A percentile compares a stretch with the other conserved stretches of the same genome.
These are phyloP conservation scores for Eugnorisma glareosa DNA, from an alignment of 2,888 invertebrate species.

Conservation along the genomic window DNA sequence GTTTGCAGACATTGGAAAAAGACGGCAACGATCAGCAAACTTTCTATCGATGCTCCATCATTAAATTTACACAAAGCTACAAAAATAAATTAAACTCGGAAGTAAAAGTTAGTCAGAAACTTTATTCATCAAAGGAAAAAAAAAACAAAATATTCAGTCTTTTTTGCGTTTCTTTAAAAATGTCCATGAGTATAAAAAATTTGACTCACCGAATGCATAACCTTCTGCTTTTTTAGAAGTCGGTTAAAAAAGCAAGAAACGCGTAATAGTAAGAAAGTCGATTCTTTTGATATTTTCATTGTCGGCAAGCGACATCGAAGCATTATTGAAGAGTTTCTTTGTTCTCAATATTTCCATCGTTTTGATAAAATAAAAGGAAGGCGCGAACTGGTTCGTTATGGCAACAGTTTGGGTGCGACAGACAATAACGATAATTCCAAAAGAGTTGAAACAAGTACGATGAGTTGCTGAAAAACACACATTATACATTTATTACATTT, in stretches of 20 bases:
- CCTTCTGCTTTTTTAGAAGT: not conserved
- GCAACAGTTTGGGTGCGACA: slow-evolving; percentile 26
- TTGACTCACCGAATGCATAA: not conserved
- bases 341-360: slow-evolving; percentile 74
- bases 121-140: not conserved
- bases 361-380: slow-evolving; percentile 59
- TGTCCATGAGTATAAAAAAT: not conserved
- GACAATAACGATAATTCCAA: slow-evolving; percentile 5
- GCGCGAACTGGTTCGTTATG: slow-evolving; percentile 45
- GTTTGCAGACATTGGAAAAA: not conserved
- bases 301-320: slow-evolving; percentile 73
- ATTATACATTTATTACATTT: not conserved
- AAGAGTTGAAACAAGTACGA: not conserved
- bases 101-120: not conserved
- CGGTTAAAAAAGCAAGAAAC: slow-evolving; percentile 29
- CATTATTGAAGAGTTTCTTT: slow-evolving; percentile 74
- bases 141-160: not conserved
- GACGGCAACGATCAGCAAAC: not conserved
- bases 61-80: not conserved
- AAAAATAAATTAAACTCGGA: not conserved
- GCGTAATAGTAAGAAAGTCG: slow-evolving; percentile 59
- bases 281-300: slow-evolving; percentile 75
- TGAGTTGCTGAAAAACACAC: not conserved
- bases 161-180: not conserved
- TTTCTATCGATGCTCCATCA: not conserved